Evolutionary conservation across 2,888 invertebrate genomes (phyloP).

Genomic region (Colletes collaris): DNA sequence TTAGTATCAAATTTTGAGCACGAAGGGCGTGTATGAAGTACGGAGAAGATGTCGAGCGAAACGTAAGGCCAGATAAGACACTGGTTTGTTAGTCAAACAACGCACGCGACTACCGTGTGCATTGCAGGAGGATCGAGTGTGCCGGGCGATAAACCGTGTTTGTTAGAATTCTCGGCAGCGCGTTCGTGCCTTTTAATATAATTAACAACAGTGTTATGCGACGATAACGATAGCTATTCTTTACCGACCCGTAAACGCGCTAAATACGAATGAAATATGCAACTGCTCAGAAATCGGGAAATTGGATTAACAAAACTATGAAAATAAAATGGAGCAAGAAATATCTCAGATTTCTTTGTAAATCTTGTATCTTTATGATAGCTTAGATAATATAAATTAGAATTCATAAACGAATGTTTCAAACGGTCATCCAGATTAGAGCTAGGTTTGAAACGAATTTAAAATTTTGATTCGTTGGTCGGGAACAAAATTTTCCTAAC

Average conservation of each 20-base stretch:
- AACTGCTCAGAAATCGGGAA: too few species aligned
- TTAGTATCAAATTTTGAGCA: neutral
- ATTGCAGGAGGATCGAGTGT: slow-evolving; percentile 27
- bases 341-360: too few species aligned
- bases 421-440: too few species aligned
- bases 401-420: too few species aligned
- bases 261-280: neutral
- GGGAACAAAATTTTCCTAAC: too few species aligned
- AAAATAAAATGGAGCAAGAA: neutral
- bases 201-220: slow-evolving; percentile 27
- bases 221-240: neutral
- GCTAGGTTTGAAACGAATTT: too few species aligned
- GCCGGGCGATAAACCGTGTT: slow-evolving; percentile 44
- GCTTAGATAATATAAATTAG: too few species aligned
- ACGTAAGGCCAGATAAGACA: slow-evolving; percentile 39
- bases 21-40: slow-evolving; percentile 7
- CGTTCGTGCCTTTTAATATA: slow-evolving; percentile 20
- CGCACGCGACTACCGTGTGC: slow-evolving; percentile 42
- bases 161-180: slow-evolving; percentile 27
- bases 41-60: slow-evolving; percentile 2
- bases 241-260: neutral
- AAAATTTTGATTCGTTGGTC: too few species aligned
- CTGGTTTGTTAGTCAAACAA: slow-evolving; percentile 51
- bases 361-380: too few species aligned
- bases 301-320: neutral